Base-by-base conservation (phyloP, 1,140 invertebrate species). In the Polyergus mexicanus region DNA sequence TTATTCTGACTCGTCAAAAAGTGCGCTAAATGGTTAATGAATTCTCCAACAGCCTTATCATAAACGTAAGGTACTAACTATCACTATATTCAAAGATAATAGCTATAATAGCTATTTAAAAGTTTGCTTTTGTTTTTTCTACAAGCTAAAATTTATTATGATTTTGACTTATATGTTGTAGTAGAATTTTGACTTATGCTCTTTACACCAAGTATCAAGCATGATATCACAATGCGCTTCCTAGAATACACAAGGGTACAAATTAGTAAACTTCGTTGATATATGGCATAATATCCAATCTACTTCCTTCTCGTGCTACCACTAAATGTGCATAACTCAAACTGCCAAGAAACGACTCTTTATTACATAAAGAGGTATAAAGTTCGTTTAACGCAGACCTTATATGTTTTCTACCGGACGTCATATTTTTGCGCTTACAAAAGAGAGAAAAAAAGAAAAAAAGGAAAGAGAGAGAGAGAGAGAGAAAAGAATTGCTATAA, bases 231-330 rank as follows among this genome's bases (percentile, higher is more conserved):
- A 78, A 78, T 78, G 62, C 76, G 44, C 76, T 80, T 80, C 44
- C 63, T 54, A 38, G 76, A 80, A 80, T 80, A 54, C 63, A 69
- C 44, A 80, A 68, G 76, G 76, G 44, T 68, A 56, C 54, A 80
- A 80, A 80, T 80, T 80, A 69, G 63, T 80, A 80, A 80, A 80
- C 76, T 80, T 80, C 32, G 44, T 80, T 80, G 76, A 80, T 80
- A 68, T 66, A 78, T 78, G 76, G 76, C 44, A 68, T 56, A 69
- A 80, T 69, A 80, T 69, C 63, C 63, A 80, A 68, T 80, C 44
- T 80, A 69, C 44, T 80, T 80, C 44, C 47, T 16, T 80, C 76
- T 69, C 32, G 22, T 80, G 47, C 44, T 69, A 80, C 63, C 76
- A 22, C 76, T 80, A 80, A 80, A 80, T 38, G 16, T 80, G 28